Evolutionary conservation across 2,113 vertebrate genomes (phyloP).

Genomic region (Alethe diademata): DNA sequence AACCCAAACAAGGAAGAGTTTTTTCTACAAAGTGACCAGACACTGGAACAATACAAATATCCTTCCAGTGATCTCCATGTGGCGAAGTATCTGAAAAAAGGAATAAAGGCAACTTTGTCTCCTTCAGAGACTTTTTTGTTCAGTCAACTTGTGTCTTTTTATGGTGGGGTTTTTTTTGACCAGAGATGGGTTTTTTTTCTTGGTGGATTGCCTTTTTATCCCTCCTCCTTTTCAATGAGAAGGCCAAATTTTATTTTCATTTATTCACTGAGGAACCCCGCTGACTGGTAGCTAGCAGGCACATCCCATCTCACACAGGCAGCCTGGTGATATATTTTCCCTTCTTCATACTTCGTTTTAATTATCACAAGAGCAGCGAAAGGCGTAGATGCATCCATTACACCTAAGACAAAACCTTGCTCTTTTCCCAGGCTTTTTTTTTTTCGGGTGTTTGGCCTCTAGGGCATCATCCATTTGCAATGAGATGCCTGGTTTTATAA

Average conservation of each 20-base stretch:
- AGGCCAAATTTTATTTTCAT: background rate
- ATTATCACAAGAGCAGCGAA: background rate
- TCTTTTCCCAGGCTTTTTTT: background rate
- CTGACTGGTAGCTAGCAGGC: background rate
- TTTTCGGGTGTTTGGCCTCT: background rate
- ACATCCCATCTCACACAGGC: background rate
- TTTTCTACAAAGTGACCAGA: background rate
- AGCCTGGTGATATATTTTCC: background rate
- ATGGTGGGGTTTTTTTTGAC: background rate
- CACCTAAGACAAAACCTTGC: background rate
- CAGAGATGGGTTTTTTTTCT: background rate
- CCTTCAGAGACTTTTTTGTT: background rate
- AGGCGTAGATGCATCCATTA: background rate
- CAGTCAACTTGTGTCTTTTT: background rate
- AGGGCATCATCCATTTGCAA: background rate
- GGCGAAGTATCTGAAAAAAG: constrained; percentile 3
- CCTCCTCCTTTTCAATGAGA: background rate
- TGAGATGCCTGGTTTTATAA: background rate
- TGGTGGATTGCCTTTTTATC: background rate
- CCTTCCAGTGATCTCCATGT: background rate
- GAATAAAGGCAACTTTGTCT: background rate
- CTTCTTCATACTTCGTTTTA: background rate
- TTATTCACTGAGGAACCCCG: background rate
- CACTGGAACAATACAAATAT: constrained; percentile 7
- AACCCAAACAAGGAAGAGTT: background rate